These are phyloP conservation scores for Girardinichthys multiradiatus DNA, from an alignment of 2,113 vertebrate genomes.

Conservation along the genomic window DNA sequence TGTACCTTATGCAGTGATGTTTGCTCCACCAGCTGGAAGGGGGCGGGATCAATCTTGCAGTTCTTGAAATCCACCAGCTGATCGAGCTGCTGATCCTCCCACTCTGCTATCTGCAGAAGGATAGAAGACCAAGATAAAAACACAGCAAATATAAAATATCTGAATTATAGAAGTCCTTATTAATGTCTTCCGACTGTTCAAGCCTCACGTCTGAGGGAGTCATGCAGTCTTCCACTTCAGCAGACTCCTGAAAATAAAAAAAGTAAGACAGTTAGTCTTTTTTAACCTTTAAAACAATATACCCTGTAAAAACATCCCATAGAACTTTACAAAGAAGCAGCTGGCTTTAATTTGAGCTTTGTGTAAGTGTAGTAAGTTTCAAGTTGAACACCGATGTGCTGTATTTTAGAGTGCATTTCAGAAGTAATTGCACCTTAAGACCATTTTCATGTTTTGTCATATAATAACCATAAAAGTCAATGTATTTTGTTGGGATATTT, in stretches of 20 bases:
- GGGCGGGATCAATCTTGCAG: conserved; percentile 95
- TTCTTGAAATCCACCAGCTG: conserved; percentile 93
- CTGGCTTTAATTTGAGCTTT: background rate
- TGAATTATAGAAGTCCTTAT: background rate
- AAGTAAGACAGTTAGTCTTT: background rate
- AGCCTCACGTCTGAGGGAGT: conserved; percentile 86
- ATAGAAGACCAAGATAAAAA: background rate
- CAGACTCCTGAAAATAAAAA: conserved; percentile 81
- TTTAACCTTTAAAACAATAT: background rate
- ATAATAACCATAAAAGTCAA: background rate
- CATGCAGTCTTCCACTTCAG: conserved; percentile 88
- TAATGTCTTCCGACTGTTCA: background rate
- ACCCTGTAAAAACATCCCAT: background rate
- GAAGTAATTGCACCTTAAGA: background rate
- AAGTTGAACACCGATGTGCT: background rate
- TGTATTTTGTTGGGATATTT: background rate
- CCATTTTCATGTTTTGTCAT: background rate
- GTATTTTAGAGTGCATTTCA: background rate
- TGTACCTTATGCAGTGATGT: conserved; percentile 96
- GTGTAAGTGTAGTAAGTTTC: background rate
- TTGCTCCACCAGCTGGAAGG: conserved; percentile 96
- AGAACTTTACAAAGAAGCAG: background rate
- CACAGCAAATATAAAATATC: background rate
- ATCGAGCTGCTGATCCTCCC: conserved; percentile 95
- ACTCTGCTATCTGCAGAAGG: conserved; percentile 85